Evolutionary conservation across 2,113 vertebrate species (phyloP), one percentile per base, ranked within the genome.

Genomic region (Amphiprion percula): DNA sequence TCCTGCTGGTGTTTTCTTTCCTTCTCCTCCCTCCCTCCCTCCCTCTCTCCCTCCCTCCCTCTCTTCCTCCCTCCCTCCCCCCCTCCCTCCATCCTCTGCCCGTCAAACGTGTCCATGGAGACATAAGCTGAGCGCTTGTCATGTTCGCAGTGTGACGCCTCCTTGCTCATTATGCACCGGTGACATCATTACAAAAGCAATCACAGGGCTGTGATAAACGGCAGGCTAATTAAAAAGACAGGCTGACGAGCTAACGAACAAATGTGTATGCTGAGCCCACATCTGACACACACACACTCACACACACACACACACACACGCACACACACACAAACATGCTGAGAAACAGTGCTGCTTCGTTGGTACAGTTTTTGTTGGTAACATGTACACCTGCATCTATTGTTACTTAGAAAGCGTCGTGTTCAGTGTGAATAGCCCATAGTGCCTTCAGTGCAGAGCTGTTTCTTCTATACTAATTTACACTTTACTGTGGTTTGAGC

Each of bases 161-260:
- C 90, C 87, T 84, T 77, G 65, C 91, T 95, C 90, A 93, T 94
- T 94, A 95, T 92, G 91, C 86, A 82, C 67, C 74, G 68, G 90
- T 94, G 92, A 94, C 92, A 95, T 92, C 91, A 94, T 93, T 92
- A 94, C 89, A 91, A 93, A 94, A 91, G 93, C 90, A 94, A 92
- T 94, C 88, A 92, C 87, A 84, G 79, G 83, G 79, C 85, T 86
- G 87, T 88, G 92, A 94, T 94, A 93, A 94, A 93, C 77, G 74
- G 82, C 71, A 68, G 84, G 87, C 92, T 94, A 94, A 95, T 95
- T 94, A 94, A 93, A 90, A 93, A 74, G 90, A 90, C 90, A 90
- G 89, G 84, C 87, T 92, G 86, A 80, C 61, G 37, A 87, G 58
- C 73, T 74, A 72, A 84, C 75, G 37, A 86, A 80, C 73, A 85